A percentile compares a stretch with the other conserved stretches of the same genome.
Conservation (phyloP, 2,113 vertebrate genomes). For the Mesitornis unicolor region DNA sequence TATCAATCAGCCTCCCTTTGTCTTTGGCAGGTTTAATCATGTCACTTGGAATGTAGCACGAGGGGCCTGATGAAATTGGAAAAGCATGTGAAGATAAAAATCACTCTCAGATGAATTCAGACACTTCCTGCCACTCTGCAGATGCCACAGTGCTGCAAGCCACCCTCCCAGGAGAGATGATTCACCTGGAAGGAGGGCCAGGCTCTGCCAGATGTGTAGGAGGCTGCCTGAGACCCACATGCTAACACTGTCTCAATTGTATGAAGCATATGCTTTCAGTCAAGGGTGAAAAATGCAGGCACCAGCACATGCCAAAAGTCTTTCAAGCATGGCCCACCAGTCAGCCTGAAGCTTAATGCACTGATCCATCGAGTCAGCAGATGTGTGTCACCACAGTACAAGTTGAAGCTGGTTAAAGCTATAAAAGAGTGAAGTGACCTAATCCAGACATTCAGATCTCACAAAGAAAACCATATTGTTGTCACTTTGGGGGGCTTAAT, state of each 20-base stretch:
- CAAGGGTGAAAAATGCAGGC: constrained; percentile 96
- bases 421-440: constrained; percentile 85
- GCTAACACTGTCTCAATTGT: constrained; percentile 94
- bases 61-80: constrained; percentile 85
- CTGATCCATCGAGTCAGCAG: constrained; percentile 87
- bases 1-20: constrained; percentile 74
- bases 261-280: constrained; percentile 94
- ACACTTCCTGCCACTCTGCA: constrained; percentile 92
- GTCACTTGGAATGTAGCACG: constrained; percentile 76
- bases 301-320: constrained; percentile 93
- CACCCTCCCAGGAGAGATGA: constrained; percentile 90
- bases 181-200: constrained; percentile 93
- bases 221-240: constrained; percentile 82
- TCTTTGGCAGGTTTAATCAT: constrained; percentile 80
- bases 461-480: constrained; percentile 66
- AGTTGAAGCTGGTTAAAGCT: constrained; percentile 89
- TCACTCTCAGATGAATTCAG: constrained; percentile 87
- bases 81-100: constrained; percentile 92
- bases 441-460: constrained; percentile 78
- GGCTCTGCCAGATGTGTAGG: constrained; percentile 95
- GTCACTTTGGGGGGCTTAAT: constrained; percentile 60
- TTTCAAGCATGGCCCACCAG: constrained; percentile 94
- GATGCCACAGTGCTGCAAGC: constrained; percentile 88
- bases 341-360: constrained; percentile 85
- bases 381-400: constrained; percentile 91